Percentiles rank a stretch among this genome's conserved stretches.
phyloP scores from a whole-genome alignment of 2,797 vertebrate species.

The Perodicticus potto region DNA sequence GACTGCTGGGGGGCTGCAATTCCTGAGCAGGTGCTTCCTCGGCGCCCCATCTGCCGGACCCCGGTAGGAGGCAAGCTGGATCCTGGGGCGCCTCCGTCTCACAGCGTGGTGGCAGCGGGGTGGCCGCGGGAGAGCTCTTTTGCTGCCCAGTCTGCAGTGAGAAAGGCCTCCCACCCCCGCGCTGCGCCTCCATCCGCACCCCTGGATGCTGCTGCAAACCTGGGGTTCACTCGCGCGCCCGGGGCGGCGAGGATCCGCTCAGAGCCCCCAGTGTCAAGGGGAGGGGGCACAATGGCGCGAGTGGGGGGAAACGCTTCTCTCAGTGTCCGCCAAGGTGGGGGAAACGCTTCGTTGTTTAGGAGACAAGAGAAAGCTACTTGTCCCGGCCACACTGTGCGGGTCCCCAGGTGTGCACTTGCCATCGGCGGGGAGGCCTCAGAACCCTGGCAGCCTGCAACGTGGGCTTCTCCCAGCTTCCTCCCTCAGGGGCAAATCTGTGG shows the following conservation, averaged over 20 bases:
- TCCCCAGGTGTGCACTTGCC: not conserved
- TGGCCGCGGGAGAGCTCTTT: conserved; percentile 79
- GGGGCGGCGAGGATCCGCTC: conserved; percentile 87
- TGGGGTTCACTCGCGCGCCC: conserved; percentile 86
- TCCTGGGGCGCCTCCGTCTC: not conserved
- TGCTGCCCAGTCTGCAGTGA: conserved; percentile 50
- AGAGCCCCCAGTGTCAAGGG: conserved; percentile 81
- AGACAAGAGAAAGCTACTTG: conserved; percentile 78
- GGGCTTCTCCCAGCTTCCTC: not conserved
- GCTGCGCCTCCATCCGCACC: conserved; percentile 83
- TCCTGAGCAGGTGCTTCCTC: not conserved
- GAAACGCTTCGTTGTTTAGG: conserved; percentile 82
- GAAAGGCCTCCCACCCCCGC: conserved; percentile 83
- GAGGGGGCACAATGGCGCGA: conserved; percentile 77
- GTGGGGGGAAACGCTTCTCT: conserved; percentile 80
- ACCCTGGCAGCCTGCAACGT: rapidly evolving
- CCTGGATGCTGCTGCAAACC: conserved; percentile 85
- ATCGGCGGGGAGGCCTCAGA: rapidly evolving
- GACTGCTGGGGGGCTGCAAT: not conserved
- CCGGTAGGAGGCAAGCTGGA: not conserved
- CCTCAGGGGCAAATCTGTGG: not conserved
- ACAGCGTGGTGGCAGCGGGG: not conserved
- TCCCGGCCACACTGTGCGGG: not conserved
- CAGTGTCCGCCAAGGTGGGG: conserved; percentile 84
- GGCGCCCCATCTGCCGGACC: rapidly evolving